Evolutionary conservation across 2,797 vertebrate species (phyloP).

Genomic region (Rhinophrynus dorsalis): DNA sequence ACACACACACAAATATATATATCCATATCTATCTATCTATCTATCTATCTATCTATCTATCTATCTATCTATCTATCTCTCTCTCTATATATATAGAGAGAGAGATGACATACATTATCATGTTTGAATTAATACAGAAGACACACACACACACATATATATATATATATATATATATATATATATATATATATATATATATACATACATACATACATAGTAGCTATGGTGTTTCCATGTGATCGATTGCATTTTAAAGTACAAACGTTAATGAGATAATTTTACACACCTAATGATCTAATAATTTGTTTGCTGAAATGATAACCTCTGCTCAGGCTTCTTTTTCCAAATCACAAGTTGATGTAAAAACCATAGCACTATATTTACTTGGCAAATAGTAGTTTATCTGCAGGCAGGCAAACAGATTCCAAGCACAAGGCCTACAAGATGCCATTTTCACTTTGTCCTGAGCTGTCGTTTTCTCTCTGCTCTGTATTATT

Average conservation of each 20-base stretch:
- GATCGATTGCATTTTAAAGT: background rate
- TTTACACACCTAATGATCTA: background rate
- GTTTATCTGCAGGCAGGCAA: slow-evolving; percentile 17
- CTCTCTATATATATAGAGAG: too few relatives aligned
- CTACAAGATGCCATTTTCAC: background rate
- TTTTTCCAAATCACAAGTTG: slow-evolving; percentile 25
- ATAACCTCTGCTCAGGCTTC: slow-evolving; percentile 21
- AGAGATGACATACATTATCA: too few relatives aligned
- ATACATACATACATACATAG: too few relatives aligned
- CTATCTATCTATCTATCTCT: too few relatives aligned
- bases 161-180: too few relatives aligned
- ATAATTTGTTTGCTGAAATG: slow-evolving; percentile 24
- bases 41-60: too few relatives aligned
- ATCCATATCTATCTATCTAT: too few relatives aligned
- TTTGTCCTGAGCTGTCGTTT: too few relatives aligned
- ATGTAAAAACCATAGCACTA: slow-evolving; percentile 14
- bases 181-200: background rate
- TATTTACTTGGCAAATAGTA: slow-evolving; percentile 32
- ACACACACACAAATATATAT: too few relatives aligned
- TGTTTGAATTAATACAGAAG: too few relatives aligned
- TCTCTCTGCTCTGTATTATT: too few relatives aligned
- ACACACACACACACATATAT: too few relatives aligned
- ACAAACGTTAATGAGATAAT: background rate
- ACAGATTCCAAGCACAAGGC: slow-evolving; percentile 22
- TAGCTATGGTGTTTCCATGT: background rate